These are phyloP conservation scores for Protonemura montana DNA, from an alignment of 2,888 invertebrate species.

Conservation along the genomic window DNA sequence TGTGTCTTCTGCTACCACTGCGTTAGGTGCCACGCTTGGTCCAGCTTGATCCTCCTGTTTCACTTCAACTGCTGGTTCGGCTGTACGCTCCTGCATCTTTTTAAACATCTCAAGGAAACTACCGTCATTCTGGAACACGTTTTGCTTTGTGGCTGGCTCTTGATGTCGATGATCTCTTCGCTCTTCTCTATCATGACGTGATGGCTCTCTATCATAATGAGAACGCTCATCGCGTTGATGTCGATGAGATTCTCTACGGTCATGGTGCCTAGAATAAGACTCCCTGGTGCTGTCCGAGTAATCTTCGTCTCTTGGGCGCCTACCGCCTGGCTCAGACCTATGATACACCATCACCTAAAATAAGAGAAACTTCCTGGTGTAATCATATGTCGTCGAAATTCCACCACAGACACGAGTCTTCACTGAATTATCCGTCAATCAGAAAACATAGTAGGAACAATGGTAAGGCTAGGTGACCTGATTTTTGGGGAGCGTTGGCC, in stretches of 20 bases:
- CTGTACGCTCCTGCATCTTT: slow-evolving; percentile 74
- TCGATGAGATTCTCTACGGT: slow-evolving; percentile 9
- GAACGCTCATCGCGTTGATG: slow-evolving; percentile 2
- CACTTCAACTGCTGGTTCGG: slow-evolving; percentile 53
- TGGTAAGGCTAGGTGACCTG: slow-evolving; percentile 5
- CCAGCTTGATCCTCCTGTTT: slow-evolving; percentile 28
- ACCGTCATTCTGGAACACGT: slow-evolving; percentile 87
- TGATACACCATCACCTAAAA: slow-evolving; percentile 53
- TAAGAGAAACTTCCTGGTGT: slow-evolving; percentile 51
- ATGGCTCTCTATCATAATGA: slow-evolving; percentile 36
- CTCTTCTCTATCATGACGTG: slow-evolving; percentile 31
- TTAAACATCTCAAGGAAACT: slow-evolving; percentile 92
- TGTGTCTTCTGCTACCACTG: neutral
- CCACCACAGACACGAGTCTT: slow-evolving; percentile 17
- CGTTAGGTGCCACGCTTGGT: neutral
- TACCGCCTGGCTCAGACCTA: slow-evolving; percentile 50
- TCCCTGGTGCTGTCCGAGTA: slow-evolving; percentile 33
- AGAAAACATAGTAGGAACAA: neutral
- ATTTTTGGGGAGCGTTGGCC: neutral
- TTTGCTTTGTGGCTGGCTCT: slow-evolving; percentile 53
- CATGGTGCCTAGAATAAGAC: slow-evolving; percentile 38
- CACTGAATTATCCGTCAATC: slow-evolving; percentile 41
- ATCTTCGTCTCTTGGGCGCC: slow-evolving; percentile 39
- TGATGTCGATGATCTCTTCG: neutral
- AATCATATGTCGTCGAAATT: slow-evolving; percentile 48